These are phyloP conservation scores for Halictus quadricinctus DNA, from an alignment of 2,888 invertebrate species.

Conservation along the genomic window DNA sequence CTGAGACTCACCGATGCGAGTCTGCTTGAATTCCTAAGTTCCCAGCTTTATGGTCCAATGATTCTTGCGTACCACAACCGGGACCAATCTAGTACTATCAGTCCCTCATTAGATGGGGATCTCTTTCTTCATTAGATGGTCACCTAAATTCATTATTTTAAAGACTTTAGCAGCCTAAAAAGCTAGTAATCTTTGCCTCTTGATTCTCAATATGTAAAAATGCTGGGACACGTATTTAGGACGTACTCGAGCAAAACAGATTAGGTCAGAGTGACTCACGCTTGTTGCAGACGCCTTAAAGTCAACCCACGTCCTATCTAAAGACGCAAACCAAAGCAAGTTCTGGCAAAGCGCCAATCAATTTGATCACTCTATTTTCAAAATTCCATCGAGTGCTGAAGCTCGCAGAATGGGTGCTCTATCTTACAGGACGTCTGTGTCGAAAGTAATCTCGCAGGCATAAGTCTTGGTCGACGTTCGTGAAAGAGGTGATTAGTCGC, in stretches of 20 bases:
- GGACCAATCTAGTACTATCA: too few relatives aligned
- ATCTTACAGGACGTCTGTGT: neutral
- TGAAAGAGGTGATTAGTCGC: conserved; percentile 46
- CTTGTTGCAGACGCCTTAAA: conserved; percentile 51
- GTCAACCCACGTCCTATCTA: conserved; percentile 3
- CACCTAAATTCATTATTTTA: too few relatives aligned
- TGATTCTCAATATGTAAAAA: too few relatives aligned
- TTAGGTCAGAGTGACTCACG: conserved; percentile 29
- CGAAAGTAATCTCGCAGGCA: conserved; percentile 24
- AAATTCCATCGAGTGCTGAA: neutral
- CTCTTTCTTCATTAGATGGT: too few relatives aligned
- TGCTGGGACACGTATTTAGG: neutral
- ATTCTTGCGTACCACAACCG: too few relatives aligned
- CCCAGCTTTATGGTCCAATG: too few relatives aligned
- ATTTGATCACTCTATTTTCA: neutral
- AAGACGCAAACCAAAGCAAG: conserved; percentile 34
- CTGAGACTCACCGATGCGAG: too few relatives aligned
- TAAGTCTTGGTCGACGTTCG: conserved; percentile 54
- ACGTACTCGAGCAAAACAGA: too few relatives aligned
- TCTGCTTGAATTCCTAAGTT: too few relatives aligned
- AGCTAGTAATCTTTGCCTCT: too few relatives aligned
- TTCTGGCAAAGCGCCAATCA: neutral
- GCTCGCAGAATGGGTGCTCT: neutral
- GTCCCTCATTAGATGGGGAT: too few relatives aligned
- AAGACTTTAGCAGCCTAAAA: too few relatives aligned